Conservation (phyloP, 2,113 vertebrate species). For the Semicossyphus pulcher region DNA sequence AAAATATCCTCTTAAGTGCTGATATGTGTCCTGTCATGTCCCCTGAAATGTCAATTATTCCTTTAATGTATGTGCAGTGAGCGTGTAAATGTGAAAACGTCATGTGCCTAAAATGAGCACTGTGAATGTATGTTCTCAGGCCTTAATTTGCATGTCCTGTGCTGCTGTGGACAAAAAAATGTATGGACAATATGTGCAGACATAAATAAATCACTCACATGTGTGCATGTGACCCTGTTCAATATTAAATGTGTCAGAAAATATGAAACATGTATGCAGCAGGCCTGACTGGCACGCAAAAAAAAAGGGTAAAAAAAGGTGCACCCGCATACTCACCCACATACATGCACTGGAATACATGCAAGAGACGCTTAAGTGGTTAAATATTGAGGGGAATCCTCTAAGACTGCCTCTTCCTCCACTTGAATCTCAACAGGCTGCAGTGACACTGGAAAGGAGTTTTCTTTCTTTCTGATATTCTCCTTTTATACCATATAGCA, state of each 20-base stretch:
- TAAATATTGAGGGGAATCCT: slow-evolving; percentile 39
- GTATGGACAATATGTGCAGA: background rate
- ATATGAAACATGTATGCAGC: slow-evolving; percentile 29
- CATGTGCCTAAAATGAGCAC: background rate
- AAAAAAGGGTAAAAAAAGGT: background rate
- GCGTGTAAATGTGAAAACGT: slow-evolving; percentile 6
- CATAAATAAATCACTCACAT: slow-evolving; percentile 30
- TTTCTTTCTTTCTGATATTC: background rate
- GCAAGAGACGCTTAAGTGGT: slow-evolving; percentile 7
- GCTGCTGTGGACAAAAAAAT: background rate
- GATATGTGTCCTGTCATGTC: background rate
- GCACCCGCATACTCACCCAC: background rate
- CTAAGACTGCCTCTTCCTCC: background rate
- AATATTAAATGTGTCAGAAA: slow-evolving; percentile 35
- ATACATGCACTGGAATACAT: background rate
- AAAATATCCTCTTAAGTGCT: slow-evolving; percentile 27
- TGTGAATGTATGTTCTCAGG: background rate
- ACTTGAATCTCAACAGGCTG: slow-evolving; percentile 33
- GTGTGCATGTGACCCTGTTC: slow-evolving; percentile 26
- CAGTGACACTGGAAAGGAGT: background rate
- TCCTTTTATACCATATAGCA: background rate
- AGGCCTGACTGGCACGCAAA: slow-evolving; percentile 6
- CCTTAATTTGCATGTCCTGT: slow-evolving; percentile 6
- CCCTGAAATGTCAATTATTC: slow-evolving; percentile 10
- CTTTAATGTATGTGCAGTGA: slow-evolving; percentile 24